These are phyloP conservation scores for Cetoscarus ocellatus DNA, from an alignment of 2,797 vertebrate genomes.

Conservation along the genomic window DNA sequence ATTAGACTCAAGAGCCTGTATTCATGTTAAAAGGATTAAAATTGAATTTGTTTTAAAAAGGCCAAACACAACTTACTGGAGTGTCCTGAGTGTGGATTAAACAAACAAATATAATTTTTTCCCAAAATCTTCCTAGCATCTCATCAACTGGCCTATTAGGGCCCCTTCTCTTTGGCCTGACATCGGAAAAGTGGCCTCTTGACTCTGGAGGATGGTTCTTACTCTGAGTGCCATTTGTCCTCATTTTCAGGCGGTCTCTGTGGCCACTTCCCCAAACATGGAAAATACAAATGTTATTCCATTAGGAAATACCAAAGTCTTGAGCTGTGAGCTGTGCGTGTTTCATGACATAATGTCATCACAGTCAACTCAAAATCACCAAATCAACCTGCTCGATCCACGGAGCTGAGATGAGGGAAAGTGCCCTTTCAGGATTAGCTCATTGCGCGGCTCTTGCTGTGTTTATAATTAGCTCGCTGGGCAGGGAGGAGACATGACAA, in stretches of 20 bases:
- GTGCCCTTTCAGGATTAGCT: constrained; percentile 22
- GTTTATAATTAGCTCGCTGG: background rate
- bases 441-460: constrained; percentile 10
- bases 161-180: constrained; percentile 6
- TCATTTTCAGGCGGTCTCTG: background rate
- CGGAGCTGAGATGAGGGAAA: background rate
- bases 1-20: no score
- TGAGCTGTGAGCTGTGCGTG: no score
- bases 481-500: background rate
- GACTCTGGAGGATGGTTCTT: constrained; percentile 1
- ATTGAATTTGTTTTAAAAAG: no score
- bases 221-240: constrained; percentile 1
- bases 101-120: no score
- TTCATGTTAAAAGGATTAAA: no score
- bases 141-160: constrained; percentile 6
- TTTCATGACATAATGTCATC: background rate
- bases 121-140: background rate
- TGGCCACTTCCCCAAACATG: background rate
- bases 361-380: constrained; percentile 12
- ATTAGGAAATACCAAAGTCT: background rate
- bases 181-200: constrained; percentile 15
- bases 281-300: background rate
- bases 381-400: constrained; percentile 12
- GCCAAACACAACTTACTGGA: no score
- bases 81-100: no score